Evolutionary conservation across 2,888 invertebrate species (phyloP).

Genomic region (Acutogordius australiensis): DNA sequence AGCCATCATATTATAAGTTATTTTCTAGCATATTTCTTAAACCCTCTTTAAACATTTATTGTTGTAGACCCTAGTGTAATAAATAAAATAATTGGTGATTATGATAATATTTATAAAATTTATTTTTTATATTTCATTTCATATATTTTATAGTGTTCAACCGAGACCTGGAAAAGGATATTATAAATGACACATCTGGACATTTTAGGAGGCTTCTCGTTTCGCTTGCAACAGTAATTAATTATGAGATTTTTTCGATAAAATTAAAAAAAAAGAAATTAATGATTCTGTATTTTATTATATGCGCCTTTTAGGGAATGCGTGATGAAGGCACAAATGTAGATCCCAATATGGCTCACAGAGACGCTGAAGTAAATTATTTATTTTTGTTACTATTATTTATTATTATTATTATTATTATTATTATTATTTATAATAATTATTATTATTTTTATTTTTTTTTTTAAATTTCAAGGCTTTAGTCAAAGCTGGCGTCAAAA

Average conservation of each 20-base stretch:
- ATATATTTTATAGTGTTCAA: slow-evolving; percentile 41
- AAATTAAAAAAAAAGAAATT: no score
- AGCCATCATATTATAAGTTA: no score
- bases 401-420: no score
- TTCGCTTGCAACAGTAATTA: slow-evolving; percentile 26
- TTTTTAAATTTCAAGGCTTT: no score
- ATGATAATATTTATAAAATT: no score
- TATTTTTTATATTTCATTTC: neutral
- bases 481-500: slow-evolving; percentile 18
- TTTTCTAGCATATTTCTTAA: no score
- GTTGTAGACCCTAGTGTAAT: no score
- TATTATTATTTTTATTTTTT: no score
- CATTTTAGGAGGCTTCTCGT: slow-evolving; percentile 57
- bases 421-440: no score
- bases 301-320: slow-evolving; percentile 14
- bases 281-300: no score
- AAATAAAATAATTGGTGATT: neutral
- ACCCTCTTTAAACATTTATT: no score
- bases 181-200: slow-evolving; percentile 56
- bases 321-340: slow-evolving; percentile 14
- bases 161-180: slow-evolving; percentile 45
- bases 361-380: slow-evolving; percentile 14
- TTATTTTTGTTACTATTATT: no score
- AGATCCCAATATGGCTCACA: slow-evolving; percentile 13
- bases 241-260: neutral